A percentile compares a stretch with the other conserved stretches of the same genome.
These are phyloP conservation scores for Heliconius nattereri DNA, from an alignment of 1,140 invertebrate species.

Conservation along the genomic window DNA sequence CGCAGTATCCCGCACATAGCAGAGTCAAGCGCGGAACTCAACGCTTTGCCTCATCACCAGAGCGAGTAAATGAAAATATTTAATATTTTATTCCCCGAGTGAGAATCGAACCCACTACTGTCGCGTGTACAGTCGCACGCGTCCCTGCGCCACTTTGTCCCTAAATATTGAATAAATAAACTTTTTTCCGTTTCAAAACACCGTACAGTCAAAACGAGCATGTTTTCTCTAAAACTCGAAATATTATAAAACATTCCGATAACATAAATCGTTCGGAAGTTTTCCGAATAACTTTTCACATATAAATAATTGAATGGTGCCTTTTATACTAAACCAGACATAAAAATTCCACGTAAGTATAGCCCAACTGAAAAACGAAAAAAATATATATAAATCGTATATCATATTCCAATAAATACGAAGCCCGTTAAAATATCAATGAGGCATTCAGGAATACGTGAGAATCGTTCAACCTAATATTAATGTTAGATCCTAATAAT, in stretches of 20 bases:
- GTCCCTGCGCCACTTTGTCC: no score
- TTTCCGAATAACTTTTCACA: neutral
- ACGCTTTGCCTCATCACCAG: no score
- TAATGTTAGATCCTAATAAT: conserved; percentile 25
- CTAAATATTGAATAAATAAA: neutral
- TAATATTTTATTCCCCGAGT: no score
- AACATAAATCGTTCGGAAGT: neutral
- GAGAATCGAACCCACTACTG: no score
- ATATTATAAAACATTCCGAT: conserved; percentile 11
- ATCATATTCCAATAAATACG: conserved; percentile 30
- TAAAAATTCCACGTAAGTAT: conserved; percentile 19
- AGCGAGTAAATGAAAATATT: no score
- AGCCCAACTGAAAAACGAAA: conserved; percentile 15
- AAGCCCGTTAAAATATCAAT: conserved; percentile 29
- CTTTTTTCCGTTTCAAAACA: neutral
- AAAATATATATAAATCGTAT: neutral
- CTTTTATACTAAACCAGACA: conserved; percentile 17
- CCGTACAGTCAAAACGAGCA: neutral
- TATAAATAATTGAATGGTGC: conserved; percentile 12
- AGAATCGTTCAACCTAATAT: conserved; percentile 24
- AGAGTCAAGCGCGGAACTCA: no score
- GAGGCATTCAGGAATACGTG: conserved; percentile 30
- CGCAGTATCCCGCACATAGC: no score
- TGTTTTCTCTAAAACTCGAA: neutral
- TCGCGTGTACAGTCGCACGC: no score